phyloP scores from a whole-genome alignment of 2,888 invertebrate species.

The Dilophus febrilis region DNA sequence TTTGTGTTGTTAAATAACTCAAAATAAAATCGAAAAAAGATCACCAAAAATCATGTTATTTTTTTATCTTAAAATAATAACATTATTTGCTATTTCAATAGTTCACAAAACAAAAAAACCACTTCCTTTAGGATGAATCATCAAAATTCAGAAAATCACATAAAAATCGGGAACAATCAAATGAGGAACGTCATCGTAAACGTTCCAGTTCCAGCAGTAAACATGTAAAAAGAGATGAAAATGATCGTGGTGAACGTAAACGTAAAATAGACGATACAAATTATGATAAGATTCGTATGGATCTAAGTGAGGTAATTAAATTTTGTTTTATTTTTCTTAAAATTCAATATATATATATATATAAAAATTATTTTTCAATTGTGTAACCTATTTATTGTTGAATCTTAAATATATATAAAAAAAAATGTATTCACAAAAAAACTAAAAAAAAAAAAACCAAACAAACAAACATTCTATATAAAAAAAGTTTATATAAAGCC shows the following conservation, averaged over 20 bases:
- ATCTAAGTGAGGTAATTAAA: conserved; percentile 50
- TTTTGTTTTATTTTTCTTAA: conserved; percentile 7
- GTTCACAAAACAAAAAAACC: too few species aligned
- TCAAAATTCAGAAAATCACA: conserved; percentile 5
- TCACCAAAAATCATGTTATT: not conserved
- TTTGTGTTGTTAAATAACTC: too few species aligned
- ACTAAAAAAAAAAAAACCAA: not conserved
- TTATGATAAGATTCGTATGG: conserved; percentile 63
- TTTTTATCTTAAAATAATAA: conserved; percentile 19
- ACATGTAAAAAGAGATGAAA: too few species aligned
- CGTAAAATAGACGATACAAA: conserved; percentile 40
- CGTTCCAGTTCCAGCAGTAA: too few species aligned
- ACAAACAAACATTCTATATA: not conserved
- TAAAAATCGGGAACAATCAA: too few species aligned
- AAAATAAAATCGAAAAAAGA: too few species aligned
- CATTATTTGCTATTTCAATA: conserved; percentile 37
- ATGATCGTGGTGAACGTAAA: conserved; percentile 18
- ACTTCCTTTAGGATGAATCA: conserved; percentile 28
- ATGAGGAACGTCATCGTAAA: too few species aligned
- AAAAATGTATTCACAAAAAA: not conserved
- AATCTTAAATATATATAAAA: too few species aligned
- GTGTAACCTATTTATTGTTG: too few species aligned
- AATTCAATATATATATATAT: too few species aligned
- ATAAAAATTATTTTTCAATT: too few species aligned
- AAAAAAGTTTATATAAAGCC: conserved; percentile 1